Conservation (phyloP, 64 coral and sea anemone genomes). For the Trachythela sp. region DNA sequence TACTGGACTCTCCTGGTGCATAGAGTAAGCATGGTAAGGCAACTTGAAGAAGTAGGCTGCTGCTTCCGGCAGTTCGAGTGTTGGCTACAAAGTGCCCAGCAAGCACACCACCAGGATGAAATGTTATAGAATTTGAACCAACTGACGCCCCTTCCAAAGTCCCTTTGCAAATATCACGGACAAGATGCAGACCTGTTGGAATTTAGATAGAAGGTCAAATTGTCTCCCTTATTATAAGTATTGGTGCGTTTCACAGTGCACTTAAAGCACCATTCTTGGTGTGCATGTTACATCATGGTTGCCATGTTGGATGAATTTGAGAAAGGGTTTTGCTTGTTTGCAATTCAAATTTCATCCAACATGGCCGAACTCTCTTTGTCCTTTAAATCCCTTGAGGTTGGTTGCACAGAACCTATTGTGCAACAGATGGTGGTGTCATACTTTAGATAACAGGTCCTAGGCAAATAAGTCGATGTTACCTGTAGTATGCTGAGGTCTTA, state of each 20-base stretch:
- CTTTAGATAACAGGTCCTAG: not conserved
- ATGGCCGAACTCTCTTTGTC: too few species aligned
- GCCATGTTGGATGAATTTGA: too few species aligned
- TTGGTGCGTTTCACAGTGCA: too few species aligned
- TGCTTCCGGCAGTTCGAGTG: conserved; percentile 88
- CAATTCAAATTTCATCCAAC: too few species aligned
- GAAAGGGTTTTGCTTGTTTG: too few species aligned
- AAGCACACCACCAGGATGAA: conserved; percentile 58
- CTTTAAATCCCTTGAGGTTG: too few species aligned
- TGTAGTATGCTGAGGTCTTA: not conserved
- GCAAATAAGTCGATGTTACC: not conserved
- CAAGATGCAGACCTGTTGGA: conserved; percentile 72
- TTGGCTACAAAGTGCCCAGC: conserved; percentile 82
- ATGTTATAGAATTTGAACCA: conserved; percentile 67
- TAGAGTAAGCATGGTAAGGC: conserved; percentile 78
- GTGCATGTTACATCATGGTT: too few species aligned
- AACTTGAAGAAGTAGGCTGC: conserved; percentile 79
- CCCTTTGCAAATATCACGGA: conserved; percentile 76
- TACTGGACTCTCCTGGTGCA: conserved; percentile 46
- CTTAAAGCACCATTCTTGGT: too few species aligned
- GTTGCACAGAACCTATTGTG: too few species aligned
- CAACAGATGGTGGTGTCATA: too few species aligned
- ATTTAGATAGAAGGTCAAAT: not conserved
- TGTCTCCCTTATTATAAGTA: not conserved
- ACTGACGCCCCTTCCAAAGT: conserved; percentile 71